Evolutionary conservation across 2,888 invertebrate genomes (phyloP).

Genomic region (Portevinia maculata): DNA sequence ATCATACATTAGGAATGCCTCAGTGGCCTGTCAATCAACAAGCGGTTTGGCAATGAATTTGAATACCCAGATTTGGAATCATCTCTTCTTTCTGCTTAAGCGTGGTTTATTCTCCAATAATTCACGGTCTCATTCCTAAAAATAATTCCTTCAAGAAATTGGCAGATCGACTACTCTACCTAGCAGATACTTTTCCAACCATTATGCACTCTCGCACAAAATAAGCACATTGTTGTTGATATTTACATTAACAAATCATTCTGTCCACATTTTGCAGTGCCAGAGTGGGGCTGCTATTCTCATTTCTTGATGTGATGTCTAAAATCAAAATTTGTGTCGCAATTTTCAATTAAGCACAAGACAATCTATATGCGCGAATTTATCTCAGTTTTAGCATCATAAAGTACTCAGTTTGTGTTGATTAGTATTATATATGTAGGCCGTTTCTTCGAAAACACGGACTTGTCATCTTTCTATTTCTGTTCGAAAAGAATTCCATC

Average conservation of each 20-base stretch:
- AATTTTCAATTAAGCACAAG: constrained; percentile 29
- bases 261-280: too few relatives aligned
- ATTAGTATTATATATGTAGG: constrained; percentile 1
- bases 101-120: constrained; percentile 1
- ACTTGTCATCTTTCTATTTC: constrained; percentile 56
- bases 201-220: neutral
- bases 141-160: constrained; percentile 36
- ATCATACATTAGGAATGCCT: constrained; percentile 48
- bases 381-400: constrained; percentile 21
- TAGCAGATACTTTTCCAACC: neutral
- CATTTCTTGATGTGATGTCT: constrained; percentile 21
- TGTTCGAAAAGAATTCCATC: constrained; percentile 16
- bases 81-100: neutral
- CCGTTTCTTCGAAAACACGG: constrained; percentile 10
- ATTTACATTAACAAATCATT: too few relatives aligned
- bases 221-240: neutral
- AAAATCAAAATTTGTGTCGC: constrained; percentile 28
- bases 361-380: constrained; percentile 6
- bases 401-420: neutral
- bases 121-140: constrained; percentile 54
- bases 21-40: constrained; percentile 41
- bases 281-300: neutral
- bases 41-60: constrained; percentile 47
- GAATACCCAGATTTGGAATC: too few relatives aligned
- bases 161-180: constrained; percentile 7